Evolutionary conservation across 1,140 invertebrate species (phyloP), one percentile per base, ranked within the genome.

Genomic region (Drosophila repleta): DNA sequence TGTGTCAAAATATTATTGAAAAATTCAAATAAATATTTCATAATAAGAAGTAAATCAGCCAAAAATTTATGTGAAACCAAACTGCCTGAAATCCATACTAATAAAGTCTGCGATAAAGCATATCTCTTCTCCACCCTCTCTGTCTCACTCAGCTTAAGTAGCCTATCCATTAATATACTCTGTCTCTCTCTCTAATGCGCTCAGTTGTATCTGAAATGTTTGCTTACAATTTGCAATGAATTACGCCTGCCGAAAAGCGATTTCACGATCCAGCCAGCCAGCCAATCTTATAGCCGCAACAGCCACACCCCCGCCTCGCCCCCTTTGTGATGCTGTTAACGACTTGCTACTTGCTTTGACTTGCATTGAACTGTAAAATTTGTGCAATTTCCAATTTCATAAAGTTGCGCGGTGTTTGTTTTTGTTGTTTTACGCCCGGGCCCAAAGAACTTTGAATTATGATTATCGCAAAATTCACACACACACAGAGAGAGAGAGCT

Each of bases 361-460:
- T 68, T 61, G 77, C 78, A 85, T 81, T 82, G 82, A 85, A 85
- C 82, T 85, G 78, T 85, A 82, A 88, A 87, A 85, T 84, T 67
- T 84, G 81, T 80, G 81, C 73, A 85, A 85, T 88, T 85, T 85
- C 82, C 83, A 85, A 88, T 85, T 85, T 85, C 74, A 85, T 82
- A 85, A 85, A 85, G 83, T 85, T 85, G 62, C 56, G 82, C 81
- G 80, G 64, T 81, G 77, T 70, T 87, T 77, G 65, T 75, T 75
- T 67, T 41, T 67, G 48, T 60, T 65, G 62, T 63, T 79, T 74
- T 74, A 60, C 69, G 69, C 55, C 43, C 51, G 37, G 52, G 52
- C 57, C 52, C 58, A 53, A 74, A 63, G 66, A 85, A 88, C 77
- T 85, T 82, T 85, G 82, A 85, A 83, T 88, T 85, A 88, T 85